These are phyloP conservation scores for Podarcis raffonei DNA, from an alignment of 2,113 vertebrate genomes.

Conservation along the genomic window DNA sequence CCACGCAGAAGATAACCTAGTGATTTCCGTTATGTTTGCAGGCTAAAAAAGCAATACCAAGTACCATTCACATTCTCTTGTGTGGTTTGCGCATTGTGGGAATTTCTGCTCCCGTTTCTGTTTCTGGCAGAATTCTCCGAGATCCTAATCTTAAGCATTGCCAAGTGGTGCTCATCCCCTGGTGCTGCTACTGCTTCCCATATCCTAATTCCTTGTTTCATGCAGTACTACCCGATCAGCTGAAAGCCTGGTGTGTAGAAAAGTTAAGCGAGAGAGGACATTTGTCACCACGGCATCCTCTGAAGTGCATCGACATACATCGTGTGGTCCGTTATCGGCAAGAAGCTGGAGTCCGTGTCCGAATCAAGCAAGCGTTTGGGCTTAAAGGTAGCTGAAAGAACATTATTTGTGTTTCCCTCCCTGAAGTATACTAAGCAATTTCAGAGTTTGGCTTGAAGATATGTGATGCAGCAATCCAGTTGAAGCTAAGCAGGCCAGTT, in stretches of 20 bases:
- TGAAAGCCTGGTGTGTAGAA: slow-evolving; percentile 35
- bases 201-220: background rate
- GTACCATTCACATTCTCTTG: too few species aligned
- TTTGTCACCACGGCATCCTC: background rate
- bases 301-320: slow-evolving; percentile 14
- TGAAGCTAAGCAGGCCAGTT: background rate
- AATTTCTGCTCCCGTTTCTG: too few species aligned
- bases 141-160: background rate
- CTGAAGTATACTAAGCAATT: background rate
- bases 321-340: slow-evolving; percentile 34
- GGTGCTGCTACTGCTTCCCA: background rate
- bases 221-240: slow-evolving; percentile 31
- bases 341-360: slow-evolving; percentile 36
- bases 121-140: too few species aligned
- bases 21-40: too few species aligned
- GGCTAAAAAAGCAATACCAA: too few species aligned
- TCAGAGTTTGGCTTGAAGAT: background rate
- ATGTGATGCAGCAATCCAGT: background rate
- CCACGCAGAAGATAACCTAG: too few species aligned
- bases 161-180: background rate
- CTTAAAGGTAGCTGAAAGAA: slow-evolving; percentile 60
- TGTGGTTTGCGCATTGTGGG: too few species aligned
- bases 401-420: slow-evolving; percentile 29
- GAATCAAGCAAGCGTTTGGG: slow-evolving; percentile 62
- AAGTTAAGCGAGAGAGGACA: slow-evolving; percentile 20